These are phyloP conservation scores for Phymastichus coffea DNA, from an alignment of 1,140 invertebrate genomes.

Conservation along the genomic window DNA sequence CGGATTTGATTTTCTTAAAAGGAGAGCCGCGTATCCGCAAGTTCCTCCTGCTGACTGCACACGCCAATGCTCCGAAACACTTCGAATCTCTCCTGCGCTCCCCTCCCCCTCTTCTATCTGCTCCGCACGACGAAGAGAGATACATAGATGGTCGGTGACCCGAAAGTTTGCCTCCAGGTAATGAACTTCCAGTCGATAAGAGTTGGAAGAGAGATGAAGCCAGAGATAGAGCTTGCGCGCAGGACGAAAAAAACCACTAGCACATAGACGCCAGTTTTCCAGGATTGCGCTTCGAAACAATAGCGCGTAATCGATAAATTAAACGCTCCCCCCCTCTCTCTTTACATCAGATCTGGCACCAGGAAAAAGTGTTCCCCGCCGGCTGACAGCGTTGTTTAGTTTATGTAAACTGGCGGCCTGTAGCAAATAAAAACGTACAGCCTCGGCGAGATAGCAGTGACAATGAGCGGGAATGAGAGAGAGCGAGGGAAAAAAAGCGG, in stretches of 20 bases:
- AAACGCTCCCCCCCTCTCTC: not conserved
- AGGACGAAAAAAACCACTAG: not conserved
- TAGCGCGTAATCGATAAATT: conserved; percentile 24
- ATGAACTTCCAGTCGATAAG: conserved; percentile 27
- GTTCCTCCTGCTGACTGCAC: not conserved
- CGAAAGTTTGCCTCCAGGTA: conserved; percentile 20
- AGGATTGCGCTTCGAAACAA: conserved; percentile 11
- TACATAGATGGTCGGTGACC: conserved; percentile 1
- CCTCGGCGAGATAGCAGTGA: not conserved
- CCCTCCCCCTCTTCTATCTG: not conserved
- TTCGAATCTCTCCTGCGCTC: not conserved
- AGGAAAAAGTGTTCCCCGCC: too few relatives aligned
- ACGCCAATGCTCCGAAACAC: not conserved
- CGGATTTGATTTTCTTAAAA: conserved; percentile 40
- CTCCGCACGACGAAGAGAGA: not conserved
- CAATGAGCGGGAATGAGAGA: not conserved
- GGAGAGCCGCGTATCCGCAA: conserved; percentile 28
- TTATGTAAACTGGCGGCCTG: conserved; percentile 12
- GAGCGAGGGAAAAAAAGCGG: not conserved
- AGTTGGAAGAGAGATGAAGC: conserved; percentile 6
- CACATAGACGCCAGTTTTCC: conserved; percentile 1
- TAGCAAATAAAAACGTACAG: conserved; percentile 25
- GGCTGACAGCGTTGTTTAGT: conserved; percentile 23
- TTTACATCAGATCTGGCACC: too few relatives aligned
- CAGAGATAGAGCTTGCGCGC: not conserved